Percentiles rank a stretch among this genome's conserved stretches.
Conservation (phyloP, 2,888 invertebrate species). For the Ypsolopha sequella region DNA sequence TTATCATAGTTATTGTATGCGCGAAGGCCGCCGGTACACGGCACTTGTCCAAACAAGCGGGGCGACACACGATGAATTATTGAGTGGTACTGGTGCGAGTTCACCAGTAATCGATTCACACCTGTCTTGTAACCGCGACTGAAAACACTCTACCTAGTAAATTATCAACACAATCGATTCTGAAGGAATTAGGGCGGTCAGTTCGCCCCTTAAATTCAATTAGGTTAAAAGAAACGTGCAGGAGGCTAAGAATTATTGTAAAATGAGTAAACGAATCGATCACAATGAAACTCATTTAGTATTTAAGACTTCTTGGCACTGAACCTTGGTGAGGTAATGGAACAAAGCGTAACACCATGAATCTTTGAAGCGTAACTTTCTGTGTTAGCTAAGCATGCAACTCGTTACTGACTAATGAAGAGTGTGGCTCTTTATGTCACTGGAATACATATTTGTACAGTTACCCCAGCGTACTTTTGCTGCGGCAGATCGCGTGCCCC, state of each 20-base stretch:
- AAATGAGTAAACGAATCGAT: background rate
- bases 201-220: background rate
- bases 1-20: constrained; percentile 29
- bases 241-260: background rate
- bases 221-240: background rate
- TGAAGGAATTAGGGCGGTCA: constrained; percentile 5
- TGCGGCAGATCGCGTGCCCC: background rate
- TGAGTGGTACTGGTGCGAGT: constrained; percentile 39
- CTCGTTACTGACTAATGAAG: constrained; percentile 51
- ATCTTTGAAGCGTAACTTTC: constrained; percentile 14
- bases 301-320: background rate
- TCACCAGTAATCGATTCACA: constrained; percentile 62
- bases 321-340: background rate
- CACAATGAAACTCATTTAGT: background rate
- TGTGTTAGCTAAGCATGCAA: constrained; percentile 19
- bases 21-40: constrained; percentile 47
- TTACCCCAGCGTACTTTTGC: background rate
- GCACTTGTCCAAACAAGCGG: constrained; percentile 63
- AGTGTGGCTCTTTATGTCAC: constrained; percentile 13
- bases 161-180: constrained; percentile 18
- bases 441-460: background rate
- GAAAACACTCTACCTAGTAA: background rate
- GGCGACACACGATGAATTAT: constrained; percentile 59
- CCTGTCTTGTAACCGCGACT: constrained; percentile 27
- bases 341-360: constrained; percentile 3